phyloP scores from a whole-genome alignment of 2,797 vertebrate genomes.

The Microtus obscurus region DNA sequence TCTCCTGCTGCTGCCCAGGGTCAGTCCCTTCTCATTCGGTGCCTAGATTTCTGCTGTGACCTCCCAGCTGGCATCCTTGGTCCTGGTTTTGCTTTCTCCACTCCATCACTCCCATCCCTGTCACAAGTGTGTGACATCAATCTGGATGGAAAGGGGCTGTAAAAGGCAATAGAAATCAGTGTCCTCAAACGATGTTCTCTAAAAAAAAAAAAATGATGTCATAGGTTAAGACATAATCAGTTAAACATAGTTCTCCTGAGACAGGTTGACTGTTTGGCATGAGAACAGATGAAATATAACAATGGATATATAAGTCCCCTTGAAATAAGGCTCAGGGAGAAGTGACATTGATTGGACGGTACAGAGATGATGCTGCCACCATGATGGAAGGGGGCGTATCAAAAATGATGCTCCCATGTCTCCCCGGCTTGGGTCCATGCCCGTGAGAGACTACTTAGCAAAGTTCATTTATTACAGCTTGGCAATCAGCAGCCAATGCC shows the following conservation, averaged over 20 bases:
- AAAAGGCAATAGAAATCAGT: constrained; percentile 72
- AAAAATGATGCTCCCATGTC: constrained; percentile 18
- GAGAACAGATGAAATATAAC: constrained; percentile 77
- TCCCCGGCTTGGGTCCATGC: not conserved
- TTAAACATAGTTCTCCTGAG: constrained; percentile 77
- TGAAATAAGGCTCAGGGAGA: constrained; percentile 66
- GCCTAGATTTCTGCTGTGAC: not conserved
- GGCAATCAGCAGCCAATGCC: constrained; percentile 12
- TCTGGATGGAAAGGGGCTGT: constrained; percentile 72
- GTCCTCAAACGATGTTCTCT: constrained; percentile 76
- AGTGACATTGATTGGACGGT: constrained; percentile 59
- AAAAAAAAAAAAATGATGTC: constrained; percentile 76
- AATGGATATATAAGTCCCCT: constrained; percentile 60
- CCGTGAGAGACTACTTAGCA: constrained; percentile 4
- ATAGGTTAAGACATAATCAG: constrained; percentile 80
- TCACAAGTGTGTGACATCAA: constrained; percentile 60
- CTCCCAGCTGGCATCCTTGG: not conserved
- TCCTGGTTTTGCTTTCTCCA: constrained; percentile 20
- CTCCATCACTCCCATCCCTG: constrained; percentile 53
- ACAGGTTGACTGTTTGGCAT: constrained; percentile 78
- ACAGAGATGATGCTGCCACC: constrained; percentile 39
- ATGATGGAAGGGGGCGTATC: constrained; percentile 33
- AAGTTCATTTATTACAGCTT: constrained; percentile 22
- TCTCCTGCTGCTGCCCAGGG: not conserved
- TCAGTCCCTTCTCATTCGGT: not conserved